Base-by-base conservation (phyloP, 2,888 invertebrate genomes). In the Drosophila barbarae region DNA sequence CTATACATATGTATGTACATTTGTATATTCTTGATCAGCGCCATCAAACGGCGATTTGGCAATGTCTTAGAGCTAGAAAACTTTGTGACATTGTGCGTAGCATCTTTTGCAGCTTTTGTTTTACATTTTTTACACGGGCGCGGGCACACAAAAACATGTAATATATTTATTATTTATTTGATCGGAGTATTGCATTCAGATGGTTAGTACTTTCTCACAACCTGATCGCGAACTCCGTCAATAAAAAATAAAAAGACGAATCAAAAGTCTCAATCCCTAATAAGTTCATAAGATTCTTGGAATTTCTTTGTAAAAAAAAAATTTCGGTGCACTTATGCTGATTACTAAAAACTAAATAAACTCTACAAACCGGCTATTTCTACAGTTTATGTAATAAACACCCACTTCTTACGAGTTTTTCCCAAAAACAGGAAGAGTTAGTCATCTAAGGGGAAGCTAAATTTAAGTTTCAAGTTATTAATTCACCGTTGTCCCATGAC, bases 401-500 rank as follows among this genome's bases (percentile, higher is more conserved):
- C 7, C 18, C 2, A 44, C 21, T 21, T 26, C 8, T n/a, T 23
- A 5, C 7, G 7, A 23, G 12, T 23, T 53, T 8, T 28, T 3
- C 10, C n/a, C 10, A n/a, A 35, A 10, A n/a, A 10, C 12, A 18
- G 12, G 26, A 6, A 30, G 10, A 53, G 21, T 35, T 34, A 50
- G 18, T 30, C 35, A 54, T 18, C 13, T 26, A 18, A 26, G 9
- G 13, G 15, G 6, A 10, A 10, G 32, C 12, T 26, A 12, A 21
- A 23, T 30, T 9, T 9, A 35, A 54, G 13, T 35, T 18, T 26
- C 26, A 13, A 18, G 35, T 34, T 18, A 6, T 26, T 6, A 34
- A 18, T 36, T 35, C 9, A 32, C 9, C 12, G 23, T 68, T 49
- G 52, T 49, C 50, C 44, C 54, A 28, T 47, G 34, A 46, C 21